Percentiles rank a stretch among this genome's conserved stretches.
phyloP scores from a whole-genome alignment of 2,797 vertebrate species.

The Cygnus olor region DNA sequence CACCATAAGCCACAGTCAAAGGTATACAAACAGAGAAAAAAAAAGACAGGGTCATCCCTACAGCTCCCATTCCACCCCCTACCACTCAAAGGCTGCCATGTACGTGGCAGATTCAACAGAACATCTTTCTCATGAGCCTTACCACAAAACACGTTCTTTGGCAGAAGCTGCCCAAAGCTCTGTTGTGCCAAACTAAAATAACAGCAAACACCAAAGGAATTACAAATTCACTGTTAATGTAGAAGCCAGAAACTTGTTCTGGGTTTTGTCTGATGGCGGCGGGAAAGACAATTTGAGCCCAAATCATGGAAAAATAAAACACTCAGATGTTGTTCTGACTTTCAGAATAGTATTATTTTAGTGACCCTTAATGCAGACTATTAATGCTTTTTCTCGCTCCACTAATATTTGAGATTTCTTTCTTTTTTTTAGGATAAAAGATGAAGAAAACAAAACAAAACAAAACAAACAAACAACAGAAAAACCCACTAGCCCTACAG shows the following conservation, averaged over 20 bases:
- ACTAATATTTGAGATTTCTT: background rate
- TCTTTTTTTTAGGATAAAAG: background rate
- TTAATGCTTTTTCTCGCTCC: background rate
- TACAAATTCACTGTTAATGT: background rate
- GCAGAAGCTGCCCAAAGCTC: background rate
- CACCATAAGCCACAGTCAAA: background rate
- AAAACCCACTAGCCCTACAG: accelerated
- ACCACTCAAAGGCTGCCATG: background rate
- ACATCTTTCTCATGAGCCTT: background rate
- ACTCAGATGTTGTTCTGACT: background rate
- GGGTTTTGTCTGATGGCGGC: background rate
- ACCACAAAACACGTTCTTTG: background rate
- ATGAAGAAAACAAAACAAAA: no score
- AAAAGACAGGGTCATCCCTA: background rate
- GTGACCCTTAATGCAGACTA: background rate
- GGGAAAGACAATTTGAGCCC: background rate
- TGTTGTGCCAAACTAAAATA: background rate
- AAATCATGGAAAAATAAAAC: background rate
- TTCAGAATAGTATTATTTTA: background rate
- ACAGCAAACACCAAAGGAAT: background rate
- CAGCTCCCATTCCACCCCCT: background rate
- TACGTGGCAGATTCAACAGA: background rate
- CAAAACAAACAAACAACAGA: accelerated
- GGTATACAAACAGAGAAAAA: background rate
- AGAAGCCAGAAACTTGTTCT: background rate